Evolutionary conservation across 2,888 invertebrate species (phyloP), one percentile per base, ranked within the genome.

Genomic region (Drosophila villosipedis): DNA sequence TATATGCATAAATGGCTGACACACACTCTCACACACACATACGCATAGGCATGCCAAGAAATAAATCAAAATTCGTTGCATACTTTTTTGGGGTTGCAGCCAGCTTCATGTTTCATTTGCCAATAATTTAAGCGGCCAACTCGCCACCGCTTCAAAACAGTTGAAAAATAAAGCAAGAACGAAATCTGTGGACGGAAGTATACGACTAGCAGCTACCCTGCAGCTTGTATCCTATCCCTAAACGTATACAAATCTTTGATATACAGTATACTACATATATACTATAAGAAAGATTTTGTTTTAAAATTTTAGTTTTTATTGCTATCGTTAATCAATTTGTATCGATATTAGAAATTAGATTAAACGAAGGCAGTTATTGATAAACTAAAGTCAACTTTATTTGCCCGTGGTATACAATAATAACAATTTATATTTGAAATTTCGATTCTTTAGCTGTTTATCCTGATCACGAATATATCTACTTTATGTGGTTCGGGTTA

Each of bases 21-120:
- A 53, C n/a, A 22, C 28, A 52, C 12, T 12, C 30, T 25, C 16
- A 52, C 58, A 25, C 43, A 54, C 22, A 30, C 14, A 19, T 50
- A 49, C 58, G 43, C 53, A 66, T 49, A 47, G 41, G 49, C 30
- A 30, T 58, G 53, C 39, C 57, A 50, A 49, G 73, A 61, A 59
- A 80, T 89, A 84, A 89, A 86, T 89, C 82, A 89, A 76, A 87
- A 80, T 76, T 72, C 66, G 76, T 68, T 89, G 86, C 86, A 78
- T 89, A 83, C 86, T 86, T 87, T 89, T 84, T 84, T 55, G 81
- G 68, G 63, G 35, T 76, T 68, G 73, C 69, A 65, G 69, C 71
- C 69, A 65, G 69, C 71, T 73, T 66, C 76, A 68, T 73, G 76
- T 75, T 87, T 80, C 84, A 83, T 79, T 84, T 70, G 88, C 77